Base-by-base conservation (phyloP, 2,888 invertebrate genomes). In the Andrena flavipes region DNA sequence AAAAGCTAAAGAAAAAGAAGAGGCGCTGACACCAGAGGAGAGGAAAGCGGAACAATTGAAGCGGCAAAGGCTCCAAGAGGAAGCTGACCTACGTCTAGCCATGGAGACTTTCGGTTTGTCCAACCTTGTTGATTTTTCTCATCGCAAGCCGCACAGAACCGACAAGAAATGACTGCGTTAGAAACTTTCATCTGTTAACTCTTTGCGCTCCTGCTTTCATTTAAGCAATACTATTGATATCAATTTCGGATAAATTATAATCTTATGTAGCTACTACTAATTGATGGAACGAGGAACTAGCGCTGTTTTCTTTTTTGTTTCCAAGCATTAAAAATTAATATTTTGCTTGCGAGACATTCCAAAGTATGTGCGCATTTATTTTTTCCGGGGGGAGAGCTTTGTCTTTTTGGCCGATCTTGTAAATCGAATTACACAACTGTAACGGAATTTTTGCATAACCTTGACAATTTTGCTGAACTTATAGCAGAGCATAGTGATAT, bases 51-150 rank as follows among this genome's bases (percentile, higher is more conserved):
- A 98, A 92, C 97, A 97, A 92, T 94, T 98, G 73, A 96, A 96
- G 67, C 95, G 96, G 86, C 97, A 98, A 93, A 97, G 98, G 94
- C 94, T 97, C 69, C 97, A 97, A 93, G 97, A 98, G 94, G 98
- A 98, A 93, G 96, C 98, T 0, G 99, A 99, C 93, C 95, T 98
- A 73, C 96, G 96, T 91, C 95, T 97, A 88, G 98, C 98, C 65
- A 95, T 98, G 95, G 98, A 98, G 93, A 97, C 98, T 81, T 98
- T 98, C 94, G 98, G 98, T 94, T 94, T 94, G 94, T 94, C 93
- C 87, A 94, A 93, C 90, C 93, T 94, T 92, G 93, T 94, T 92
- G 94, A 94, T 90, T 94, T 94, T 93, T 93, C 93, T 90, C 91
- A 92, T 83, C 93, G 93, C 90, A 93, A 93, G 91, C 90, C 92